These are phyloP conservation scores for Xylocopa sonorina DNA, from an alignment of 1,140 invertebrate genomes.

Conservation along the genomic window DNA sequence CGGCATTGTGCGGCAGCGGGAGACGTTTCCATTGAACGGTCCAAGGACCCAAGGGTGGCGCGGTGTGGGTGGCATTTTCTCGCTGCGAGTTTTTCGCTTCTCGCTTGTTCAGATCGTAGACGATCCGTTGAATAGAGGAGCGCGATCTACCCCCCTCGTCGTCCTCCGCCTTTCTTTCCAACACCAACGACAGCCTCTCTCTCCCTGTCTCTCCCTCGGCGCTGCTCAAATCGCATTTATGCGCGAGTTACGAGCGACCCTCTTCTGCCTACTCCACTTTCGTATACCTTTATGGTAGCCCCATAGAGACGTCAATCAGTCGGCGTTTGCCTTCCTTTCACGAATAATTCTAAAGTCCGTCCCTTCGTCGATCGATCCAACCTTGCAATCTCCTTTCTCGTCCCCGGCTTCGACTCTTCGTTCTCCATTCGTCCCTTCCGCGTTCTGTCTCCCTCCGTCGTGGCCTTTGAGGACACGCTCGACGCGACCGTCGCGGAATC, in stretches of 20 bases:
- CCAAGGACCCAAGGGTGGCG: slow-evolving; percentile 33
- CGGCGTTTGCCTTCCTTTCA: slow-evolving; percentile 74
- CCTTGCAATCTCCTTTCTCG: slow-evolving; percentile 51
- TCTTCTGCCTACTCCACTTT: slow-evolving; percentile 76
- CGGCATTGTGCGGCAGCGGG: slow-evolving; percentile 41
- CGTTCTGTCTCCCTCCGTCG: slow-evolving; percentile 13
- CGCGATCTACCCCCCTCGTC: slow-evolving; percentile 10
- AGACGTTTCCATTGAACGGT: slow-evolving; percentile 61
- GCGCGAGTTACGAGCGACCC: slow-evolving; percentile 77
- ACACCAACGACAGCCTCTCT: neutral
- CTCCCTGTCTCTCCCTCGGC: slow-evolving; percentile 21
- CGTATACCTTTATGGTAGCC: slow-evolving; percentile 73
- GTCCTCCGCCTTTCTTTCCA: slow-evolving; percentile 22
- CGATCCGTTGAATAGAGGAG: slow-evolving; percentile 62
- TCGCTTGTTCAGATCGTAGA: slow-evolving; percentile 58
- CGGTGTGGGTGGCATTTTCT: slow-evolving; percentile 76
- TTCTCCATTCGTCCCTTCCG: neutral
- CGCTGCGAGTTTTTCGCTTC: slow-evolving; percentile 66
- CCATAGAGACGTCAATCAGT: slow-evolving; percentile 78
- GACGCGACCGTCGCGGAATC: slow-evolving; percentile 40
- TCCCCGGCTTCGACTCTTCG: slow-evolving; percentile 25
- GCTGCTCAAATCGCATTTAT: slow-evolving; percentile 76
- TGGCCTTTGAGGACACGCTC: neutral
- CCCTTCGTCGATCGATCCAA: slow-evolving; percentile 71
- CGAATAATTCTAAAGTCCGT: slow-evolving; percentile 75